Percentiles rank a stretch among this genome's conserved stretches.
phyloP scores from a whole-genome alignment of 2,888 invertebrate species.

The Quadriops clusia region DNA sequence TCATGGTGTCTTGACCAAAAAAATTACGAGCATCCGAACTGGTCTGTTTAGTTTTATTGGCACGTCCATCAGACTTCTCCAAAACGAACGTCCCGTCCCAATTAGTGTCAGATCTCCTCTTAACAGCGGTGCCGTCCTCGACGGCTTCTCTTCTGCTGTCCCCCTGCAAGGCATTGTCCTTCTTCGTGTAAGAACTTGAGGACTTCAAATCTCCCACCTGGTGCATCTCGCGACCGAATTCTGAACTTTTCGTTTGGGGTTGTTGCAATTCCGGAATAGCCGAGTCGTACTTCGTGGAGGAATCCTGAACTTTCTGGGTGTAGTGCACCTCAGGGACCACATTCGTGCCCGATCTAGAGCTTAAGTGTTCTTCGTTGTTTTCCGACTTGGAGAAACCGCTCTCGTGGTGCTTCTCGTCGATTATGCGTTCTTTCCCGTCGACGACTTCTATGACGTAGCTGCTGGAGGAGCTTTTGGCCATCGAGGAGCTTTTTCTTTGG shows the following conservation, averaged over 20 bases:
- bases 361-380: constrained; percentile 40
- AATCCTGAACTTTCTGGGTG: constrained; percentile 42
- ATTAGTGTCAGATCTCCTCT: constrained; percentile 13
- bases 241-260: constrained; percentile 36
- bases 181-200: constrained; percentile 21
- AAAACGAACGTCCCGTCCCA: constrained; percentile 18
- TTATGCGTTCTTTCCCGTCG: constrained; percentile 50
- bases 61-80: constrained; percentile 11
- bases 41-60: constrained; percentile 13
- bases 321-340: constrained; percentile 46
- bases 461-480: constrained; percentile 48
- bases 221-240: constrained; percentile 35
- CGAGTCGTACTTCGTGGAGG: constrained; percentile 44
- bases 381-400: constrained; percentile 38
- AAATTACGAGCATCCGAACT: constrained; percentile 14
- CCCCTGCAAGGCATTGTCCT: constrained; percentile 6
- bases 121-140: neutral
- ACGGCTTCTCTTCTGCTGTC: constrained; percentile 13
- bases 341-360: constrained; percentile 44
- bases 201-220: constrained; percentile 30
- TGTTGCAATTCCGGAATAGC: constrained; percentile 39
- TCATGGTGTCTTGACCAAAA: constrained; percentile 13
- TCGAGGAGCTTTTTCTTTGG: constrained; percentile 43
- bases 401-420: constrained; percentile 48
- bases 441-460: constrained; percentile 55